Evolutionary conservation across 2,113 vertebrate species (phyloP), one percentile per base, ranked within the genome.

Genomic region (Alethe castanea): DNA sequence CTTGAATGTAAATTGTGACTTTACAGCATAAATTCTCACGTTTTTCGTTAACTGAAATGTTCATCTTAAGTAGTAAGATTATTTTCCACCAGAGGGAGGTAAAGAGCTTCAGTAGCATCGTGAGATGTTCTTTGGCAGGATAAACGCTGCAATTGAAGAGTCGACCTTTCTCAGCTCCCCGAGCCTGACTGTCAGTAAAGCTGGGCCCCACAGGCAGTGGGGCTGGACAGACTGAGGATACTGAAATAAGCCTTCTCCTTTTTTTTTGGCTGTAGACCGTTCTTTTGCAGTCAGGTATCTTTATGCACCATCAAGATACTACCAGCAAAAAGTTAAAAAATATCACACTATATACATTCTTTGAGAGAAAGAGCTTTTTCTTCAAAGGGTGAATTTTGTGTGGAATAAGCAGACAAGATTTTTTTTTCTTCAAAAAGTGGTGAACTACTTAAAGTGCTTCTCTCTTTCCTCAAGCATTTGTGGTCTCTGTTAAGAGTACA

Each of bases 51-150:
- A 31, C 9, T 22, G 24, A 48, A 50, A 19, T 24, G 18, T 60
- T 64, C 8, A 28, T 79, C 11, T 5, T 38, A 14, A 77, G 47
- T 42, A 59, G 57, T 70, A 45, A 66, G 59, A 62, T 74, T 11
- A 15, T 81, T 94, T 93, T 92, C 95, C 96, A 88, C 64, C 64
- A 97, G 95, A 94, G 93, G 92, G 95, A 60, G 80, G 76, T 88
- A 83, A 91, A 96, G 95, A 93, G 93, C 95, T 94, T 73, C 60
- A 66, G 70, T n/a, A 90, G 71, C 79, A 29, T 64, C 4, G 6
- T 26, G 85, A 86, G 47, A 3, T 53, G 31, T 12, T 91, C 47
- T 59, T 60, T 24, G 50, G 1, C 54, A 44, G 9, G 44, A 10
- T 47, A 45, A 56, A 36, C 6, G 13, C 62, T 95, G 78, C 73